Evolutionary conservation across 1,140 invertebrate genomes (phyloP).

Genomic region (Pectinophora gossypiella): DNA sequence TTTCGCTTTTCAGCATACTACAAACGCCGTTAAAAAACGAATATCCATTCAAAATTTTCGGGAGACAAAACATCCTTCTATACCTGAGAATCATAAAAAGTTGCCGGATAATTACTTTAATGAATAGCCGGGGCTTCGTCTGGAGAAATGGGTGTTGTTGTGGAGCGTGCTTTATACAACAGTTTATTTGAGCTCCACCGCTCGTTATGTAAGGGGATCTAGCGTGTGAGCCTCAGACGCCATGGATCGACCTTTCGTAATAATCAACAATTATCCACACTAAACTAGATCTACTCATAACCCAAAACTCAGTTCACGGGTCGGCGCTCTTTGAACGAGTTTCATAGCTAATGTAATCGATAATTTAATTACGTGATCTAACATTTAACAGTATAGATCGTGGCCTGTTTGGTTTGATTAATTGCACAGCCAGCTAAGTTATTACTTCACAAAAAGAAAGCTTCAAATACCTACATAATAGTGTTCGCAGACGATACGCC

Average conservation of each 20-base stretch:
- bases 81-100: constrained; percentile 33
- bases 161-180: constrained; percentile 18
- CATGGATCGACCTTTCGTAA: constrained; percentile 27
- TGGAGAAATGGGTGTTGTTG: constrained; percentile 17
- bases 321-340: constrained; percentile 7
- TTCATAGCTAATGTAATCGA: constrained; percentile 5
- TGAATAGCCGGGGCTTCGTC: constrained; percentile 18
- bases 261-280: constrained; percentile 27
- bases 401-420: constrained; percentile 1
- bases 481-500: background rate
- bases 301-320: constrained; percentile 20
- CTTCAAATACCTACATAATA: background rate
- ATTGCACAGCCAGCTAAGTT: background rate
- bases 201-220: constrained; percentile 25
- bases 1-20: too few species aligned
- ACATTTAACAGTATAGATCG: background rate
- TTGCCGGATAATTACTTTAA: constrained; percentile 33
- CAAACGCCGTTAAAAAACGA: background rate
- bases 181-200: too few species aligned
- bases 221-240: constrained; percentile 15
- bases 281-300: constrained; percentile 30
- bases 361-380: constrained; percentile 4
- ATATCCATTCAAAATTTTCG: constrained; percentile 14
- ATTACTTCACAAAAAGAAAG: too few species aligned
- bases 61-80: constrained; percentile 17